Conservation (phyloP, 2,797 vertebrate species). For the Scleropages formosus region DNA sequence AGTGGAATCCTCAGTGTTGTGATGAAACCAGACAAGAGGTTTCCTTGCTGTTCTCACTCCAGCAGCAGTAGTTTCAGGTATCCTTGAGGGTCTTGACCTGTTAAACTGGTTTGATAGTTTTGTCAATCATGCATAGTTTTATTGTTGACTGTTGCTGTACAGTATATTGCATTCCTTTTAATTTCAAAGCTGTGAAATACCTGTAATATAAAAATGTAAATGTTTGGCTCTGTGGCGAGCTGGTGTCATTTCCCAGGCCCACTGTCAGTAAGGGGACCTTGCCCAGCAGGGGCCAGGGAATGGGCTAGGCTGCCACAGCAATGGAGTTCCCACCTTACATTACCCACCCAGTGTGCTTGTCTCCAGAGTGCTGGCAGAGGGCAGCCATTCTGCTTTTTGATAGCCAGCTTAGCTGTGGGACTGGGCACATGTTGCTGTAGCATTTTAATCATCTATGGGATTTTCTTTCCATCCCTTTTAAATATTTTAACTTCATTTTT, state of each 20-base stretch:
- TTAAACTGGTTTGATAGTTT: neutral
- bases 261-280: constrained; percentile 28
- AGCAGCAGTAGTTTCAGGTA: neutral
- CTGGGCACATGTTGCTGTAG: constrained; percentile 3
- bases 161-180: constrained; percentile 47
- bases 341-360: neutral
- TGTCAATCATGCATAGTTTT: constrained; percentile 24
- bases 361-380: neutral
- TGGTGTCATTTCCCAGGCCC: constrained; percentile 29
- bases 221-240: constrained; percentile 45
- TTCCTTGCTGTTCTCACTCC: constrained; percentile 28
- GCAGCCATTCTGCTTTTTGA: neutral
- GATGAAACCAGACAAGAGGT: constrained; percentile 20
- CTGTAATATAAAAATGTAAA: constrained; percentile 64
- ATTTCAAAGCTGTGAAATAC: constrained; percentile 70
- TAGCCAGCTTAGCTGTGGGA: neutral
- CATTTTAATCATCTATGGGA: neutral
- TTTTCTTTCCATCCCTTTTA: neutral
- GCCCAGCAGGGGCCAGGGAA: neutral
- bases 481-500: constrained; percentile 24
- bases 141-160: constrained; percentile 49
- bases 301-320: neutral
- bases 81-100: constrained; percentile 13
- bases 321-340: neutral
- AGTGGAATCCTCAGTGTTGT: neutral